Evolutionary conservation across 2,888 invertebrate genomes (phyloP).

Genomic region (Iselma pallidipennis): DNA sequence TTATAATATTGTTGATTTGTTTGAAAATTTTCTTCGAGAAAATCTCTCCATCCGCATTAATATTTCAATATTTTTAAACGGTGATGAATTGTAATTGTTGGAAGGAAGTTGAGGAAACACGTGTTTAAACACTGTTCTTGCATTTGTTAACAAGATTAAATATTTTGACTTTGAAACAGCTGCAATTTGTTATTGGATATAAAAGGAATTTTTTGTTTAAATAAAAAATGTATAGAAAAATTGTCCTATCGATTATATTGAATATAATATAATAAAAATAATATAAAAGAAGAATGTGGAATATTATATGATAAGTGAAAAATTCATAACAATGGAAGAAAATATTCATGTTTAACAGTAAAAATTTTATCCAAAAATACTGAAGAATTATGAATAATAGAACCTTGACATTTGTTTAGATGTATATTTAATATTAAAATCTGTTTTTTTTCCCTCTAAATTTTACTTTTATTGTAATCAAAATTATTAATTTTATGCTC

Average conservation of each 20-base stretch:
- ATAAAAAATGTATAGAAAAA: too few species aligned
- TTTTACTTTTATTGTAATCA: too few species aligned
- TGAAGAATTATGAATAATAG: not conserved
- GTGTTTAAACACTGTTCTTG: constrained; percentile 4
- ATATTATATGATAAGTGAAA: too few species aligned
- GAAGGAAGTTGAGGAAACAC: constrained; percentile 1
- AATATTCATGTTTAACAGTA: too few species aligned
- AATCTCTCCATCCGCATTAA: not conserved
- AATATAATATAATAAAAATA: too few species aligned
- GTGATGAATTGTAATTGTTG: not conserved
- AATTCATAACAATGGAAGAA: too few species aligned
- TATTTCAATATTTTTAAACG: not conserved
- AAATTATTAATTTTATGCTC: too few species aligned
- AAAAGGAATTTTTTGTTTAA: too few species aligned
- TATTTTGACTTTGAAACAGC: not conserved
- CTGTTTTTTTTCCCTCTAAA: too few species aligned
- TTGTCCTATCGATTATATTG: too few species aligned
- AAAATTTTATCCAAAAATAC: too few species aligned
- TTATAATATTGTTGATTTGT: not conserved
- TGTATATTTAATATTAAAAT: not conserved
- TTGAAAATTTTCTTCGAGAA: not conserved
- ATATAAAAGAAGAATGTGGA: too few species aligned
- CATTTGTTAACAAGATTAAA: constrained; percentile 4
- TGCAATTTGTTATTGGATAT: not conserved
- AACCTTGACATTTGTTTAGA: not conserved